Evolutionary conservation across 2,113 vertebrate species (phyloP).

Genomic region (Pygoscelis antarcticus): DNA sequence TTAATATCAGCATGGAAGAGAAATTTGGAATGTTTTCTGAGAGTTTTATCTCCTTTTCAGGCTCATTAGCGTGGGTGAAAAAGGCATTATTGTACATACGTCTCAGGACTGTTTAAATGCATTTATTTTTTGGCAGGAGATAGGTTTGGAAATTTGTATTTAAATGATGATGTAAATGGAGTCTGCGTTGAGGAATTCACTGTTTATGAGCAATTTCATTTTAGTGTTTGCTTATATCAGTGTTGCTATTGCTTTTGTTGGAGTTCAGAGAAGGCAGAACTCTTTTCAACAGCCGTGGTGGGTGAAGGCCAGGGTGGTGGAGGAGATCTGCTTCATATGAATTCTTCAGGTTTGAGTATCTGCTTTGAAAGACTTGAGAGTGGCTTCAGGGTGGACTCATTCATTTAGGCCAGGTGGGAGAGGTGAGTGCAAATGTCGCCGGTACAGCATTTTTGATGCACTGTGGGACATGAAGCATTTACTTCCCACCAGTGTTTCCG

Average conservation of each 20-base stretch:
- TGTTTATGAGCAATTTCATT: constrained; percentile 3
- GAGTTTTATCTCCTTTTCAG: neutral
- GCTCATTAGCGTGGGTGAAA: neutral
- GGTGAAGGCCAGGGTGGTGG: neutral
- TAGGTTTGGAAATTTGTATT: neutral
- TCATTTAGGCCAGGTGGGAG: neutral
- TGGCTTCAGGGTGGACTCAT: neutral
- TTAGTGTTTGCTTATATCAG: neutral
- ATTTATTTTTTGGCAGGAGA: neutral
- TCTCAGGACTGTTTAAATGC: neutral
- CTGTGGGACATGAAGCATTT: neutral
- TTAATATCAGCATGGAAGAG: neutral
- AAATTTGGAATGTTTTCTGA: neutral
- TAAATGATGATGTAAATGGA: constrained; percentile 3
- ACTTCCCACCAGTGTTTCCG: neutral
- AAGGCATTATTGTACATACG: neutral
- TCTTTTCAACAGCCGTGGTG: neutral
- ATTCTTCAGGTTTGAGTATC: neutral
- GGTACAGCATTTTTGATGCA: neutral
- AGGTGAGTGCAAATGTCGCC: neutral
- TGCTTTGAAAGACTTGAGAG: neutral
- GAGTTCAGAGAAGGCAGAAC: neutral
- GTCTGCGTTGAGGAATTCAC: neutral
- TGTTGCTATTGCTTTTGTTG: neutral
- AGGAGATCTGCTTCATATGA: neutral